Evolutionary conservation across 2,888 invertebrate genomes (phyloP), one percentile per base, ranked within the genome.

Genomic region (Caenorhabditis sp.): DNA sequence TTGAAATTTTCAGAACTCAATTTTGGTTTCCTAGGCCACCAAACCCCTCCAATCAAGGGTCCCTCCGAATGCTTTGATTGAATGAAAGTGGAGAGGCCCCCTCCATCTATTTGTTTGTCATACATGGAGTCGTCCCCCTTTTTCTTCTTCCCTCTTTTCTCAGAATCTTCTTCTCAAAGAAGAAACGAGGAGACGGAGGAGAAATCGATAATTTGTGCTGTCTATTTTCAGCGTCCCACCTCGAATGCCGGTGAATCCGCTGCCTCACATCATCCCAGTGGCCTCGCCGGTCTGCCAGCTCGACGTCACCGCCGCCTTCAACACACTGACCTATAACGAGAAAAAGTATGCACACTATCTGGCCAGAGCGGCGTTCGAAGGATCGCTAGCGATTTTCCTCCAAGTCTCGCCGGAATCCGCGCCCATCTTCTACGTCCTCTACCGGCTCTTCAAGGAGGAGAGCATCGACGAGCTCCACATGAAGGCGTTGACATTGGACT

Each of bases 361-460:
- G 86, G 96, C 96, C 89, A 95, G 95, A 94, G 96, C 97, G 7
- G 95, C 96, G 8, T 98, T 96, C 96, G 94, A 95, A 92, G 98
- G 98, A 76, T 95, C 96, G 0, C 94, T 97, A 5, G 95, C 97
- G 91, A 95, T 96, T 0, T 94, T 96, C 12, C 92, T 96, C 66
- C 97, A 94, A 93, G 97, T 96, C 0, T 97, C 97, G 82, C 96
- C 96, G 0, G 98, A 98, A 93, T 95, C 97, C 6, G 96, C 97
- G 0, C 94, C 95, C 47, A 95, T 97, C 80, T 96, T 96, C 92
- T 95, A 95, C 3, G 93, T 97, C 44, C 93, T 98, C 28, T 96
- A 96, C 93, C 95, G 95, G 89, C 93, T 97, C 49, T 96, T 96
- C 92, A 93, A 95, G 16, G 93, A 94, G 0, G 95, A 97, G 92